phyloP scores from a whole-genome alignment of 2,797 vertebrate species.

The Phataginus tricuspis region DNA sequence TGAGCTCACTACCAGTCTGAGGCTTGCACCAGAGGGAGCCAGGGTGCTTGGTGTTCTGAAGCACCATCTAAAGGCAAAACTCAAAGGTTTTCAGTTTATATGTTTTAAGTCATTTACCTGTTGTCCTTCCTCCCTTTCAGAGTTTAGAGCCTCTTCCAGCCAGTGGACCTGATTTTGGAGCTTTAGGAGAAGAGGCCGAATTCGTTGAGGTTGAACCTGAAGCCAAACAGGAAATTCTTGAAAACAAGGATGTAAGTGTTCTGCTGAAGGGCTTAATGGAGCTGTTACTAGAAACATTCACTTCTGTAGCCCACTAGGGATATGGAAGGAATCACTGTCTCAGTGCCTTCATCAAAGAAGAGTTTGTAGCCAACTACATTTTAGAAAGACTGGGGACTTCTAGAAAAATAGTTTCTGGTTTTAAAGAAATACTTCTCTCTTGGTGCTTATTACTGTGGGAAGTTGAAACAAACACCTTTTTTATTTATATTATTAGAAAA shows the following conservation, averaged over 20 bases:
- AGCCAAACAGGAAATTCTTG: conserved; percentile 94
- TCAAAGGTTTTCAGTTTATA: not conserved
- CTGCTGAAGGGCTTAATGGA: accelerated
- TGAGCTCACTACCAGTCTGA: accelerated
- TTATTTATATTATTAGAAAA: not conserved
- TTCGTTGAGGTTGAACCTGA: conserved; percentile 92
- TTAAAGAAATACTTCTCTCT: not conserved
- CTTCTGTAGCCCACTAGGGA: accelerated
- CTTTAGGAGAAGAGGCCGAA: conserved; percentile 91
- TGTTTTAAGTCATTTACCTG: not conserved
- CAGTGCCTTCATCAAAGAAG: not conserved
- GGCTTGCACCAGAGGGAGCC: not conserved
- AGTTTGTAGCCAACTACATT: not conserved
- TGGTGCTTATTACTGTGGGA: not conserved
- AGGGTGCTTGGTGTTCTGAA: not conserved
- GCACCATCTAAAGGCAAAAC: not conserved
- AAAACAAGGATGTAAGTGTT: conserved; percentile 95
- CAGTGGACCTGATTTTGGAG: conserved; percentile 91
- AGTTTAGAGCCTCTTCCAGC: conserved; percentile 96
- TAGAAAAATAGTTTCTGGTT: not conserved
- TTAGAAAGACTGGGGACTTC: not conserved
- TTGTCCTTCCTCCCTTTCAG: conserved; percentile 80
- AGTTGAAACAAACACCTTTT: not conserved
- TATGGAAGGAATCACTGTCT: not conserved
- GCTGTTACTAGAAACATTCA: accelerated